Evolutionary conservation across 2,113 vertebrate genomes (phyloP).

Genomic region (Gadus chalcogrammus): DNA sequence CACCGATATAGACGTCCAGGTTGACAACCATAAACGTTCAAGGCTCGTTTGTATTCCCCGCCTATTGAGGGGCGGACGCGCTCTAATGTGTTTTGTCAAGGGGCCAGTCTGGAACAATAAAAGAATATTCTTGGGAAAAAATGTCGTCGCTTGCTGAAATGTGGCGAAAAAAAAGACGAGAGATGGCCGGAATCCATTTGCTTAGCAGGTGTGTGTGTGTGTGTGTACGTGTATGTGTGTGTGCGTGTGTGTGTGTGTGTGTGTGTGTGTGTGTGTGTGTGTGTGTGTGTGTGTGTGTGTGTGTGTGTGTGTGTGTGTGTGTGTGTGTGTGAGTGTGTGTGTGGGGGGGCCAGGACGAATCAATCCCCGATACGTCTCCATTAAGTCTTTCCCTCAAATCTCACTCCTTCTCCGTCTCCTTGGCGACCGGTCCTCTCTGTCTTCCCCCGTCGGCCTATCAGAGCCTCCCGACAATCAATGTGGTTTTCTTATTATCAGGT

Average conservation of each 20-base stretch:
- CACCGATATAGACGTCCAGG: slow-evolving; percentile 45
- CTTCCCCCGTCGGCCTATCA: slow-evolving; percentile 24
- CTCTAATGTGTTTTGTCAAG: slow-evolving; percentile 30
- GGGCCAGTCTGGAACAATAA: slow-evolving; percentile 22
- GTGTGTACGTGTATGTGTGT: no score
- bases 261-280: no score
- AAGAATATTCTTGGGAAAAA: slow-evolving; percentile 10
- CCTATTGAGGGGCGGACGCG: slow-evolving; percentile 20
- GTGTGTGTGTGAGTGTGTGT: no score
- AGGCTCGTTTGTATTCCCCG: slow-evolving; percentile 39
- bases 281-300: no score
- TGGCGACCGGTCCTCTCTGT: slow-evolving; percentile 13
- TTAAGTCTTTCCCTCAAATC: slow-evolving; percentile 14
- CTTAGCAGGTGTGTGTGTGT: no score
- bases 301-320: no score
- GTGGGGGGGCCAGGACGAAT: no score
- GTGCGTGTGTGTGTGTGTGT: no score
- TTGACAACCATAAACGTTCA: slow-evolving; percentile 46
- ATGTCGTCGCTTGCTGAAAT: slow-evolving; percentile 12
- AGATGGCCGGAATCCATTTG: slow-evolving; percentile 20
- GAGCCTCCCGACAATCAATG: slow-evolving; percentile 57
- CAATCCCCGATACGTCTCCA: slow-evolving; percentile 23
- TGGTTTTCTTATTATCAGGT: slow-evolving; percentile 48
- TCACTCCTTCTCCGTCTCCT: slow-evolving; percentile 9
- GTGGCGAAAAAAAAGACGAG: slow-evolving; percentile 18